Conservation (phyloP, 2,888 invertebrate species). For the Cantharis nigra region DNA sequence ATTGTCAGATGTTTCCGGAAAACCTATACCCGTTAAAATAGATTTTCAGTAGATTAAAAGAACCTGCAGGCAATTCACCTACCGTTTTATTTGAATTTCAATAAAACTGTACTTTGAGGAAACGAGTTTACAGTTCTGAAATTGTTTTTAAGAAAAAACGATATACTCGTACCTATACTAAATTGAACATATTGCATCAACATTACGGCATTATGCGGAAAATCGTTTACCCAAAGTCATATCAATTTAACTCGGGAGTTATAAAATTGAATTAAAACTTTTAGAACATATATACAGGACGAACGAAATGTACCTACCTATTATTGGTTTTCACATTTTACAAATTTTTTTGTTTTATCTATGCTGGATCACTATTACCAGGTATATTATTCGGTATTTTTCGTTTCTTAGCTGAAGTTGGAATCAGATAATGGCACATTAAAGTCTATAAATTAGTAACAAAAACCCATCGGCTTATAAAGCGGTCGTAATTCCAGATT, state of each 20-base stretch:
- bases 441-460: not conserved
- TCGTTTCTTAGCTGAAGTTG: not conserved
- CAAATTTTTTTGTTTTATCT: not conserved
- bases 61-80: not conserved
- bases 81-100: not conserved
- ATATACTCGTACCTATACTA: not conserved
- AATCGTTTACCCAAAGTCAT: not conserved
- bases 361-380: not conserved
- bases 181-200: not conserved
- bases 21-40: slow-evolving; percentile 20
- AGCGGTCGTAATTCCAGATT: not conserved
- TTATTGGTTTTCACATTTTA: no score
- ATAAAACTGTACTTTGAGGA: not conserved
- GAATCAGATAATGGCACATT: not conserved
- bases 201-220: not conserved
- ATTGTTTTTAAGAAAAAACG: not conserved
- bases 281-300: no score
- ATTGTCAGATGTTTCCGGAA: slow-evolving; percentile 27
- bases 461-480: not conserved
- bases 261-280: not conserved
- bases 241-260: not conserved
- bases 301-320: no score
- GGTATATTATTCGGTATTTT: not conserved
- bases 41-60: slow-evolving; percentile 21
- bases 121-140: not conserved